Evolutionary conservation across 1,140 invertebrate species (phyloP), one percentile per base, ranked within the genome.

Genomic region (Halotydeus destructor): DNA sequence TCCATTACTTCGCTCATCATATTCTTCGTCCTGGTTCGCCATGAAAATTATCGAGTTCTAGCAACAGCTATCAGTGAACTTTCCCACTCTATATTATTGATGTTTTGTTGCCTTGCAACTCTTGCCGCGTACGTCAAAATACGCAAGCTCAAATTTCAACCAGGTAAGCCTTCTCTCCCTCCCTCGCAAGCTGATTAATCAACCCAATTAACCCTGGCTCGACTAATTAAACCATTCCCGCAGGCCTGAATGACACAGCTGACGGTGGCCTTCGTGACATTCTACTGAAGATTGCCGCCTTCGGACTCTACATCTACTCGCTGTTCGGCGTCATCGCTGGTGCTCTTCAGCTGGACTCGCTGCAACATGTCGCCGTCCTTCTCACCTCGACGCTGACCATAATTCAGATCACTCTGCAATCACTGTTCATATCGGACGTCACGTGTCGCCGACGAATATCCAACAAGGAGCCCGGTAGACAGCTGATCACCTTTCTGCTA

Each of bases 371-470:
- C 1, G 63, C 91, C 41, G 77, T 91, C 18, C 83, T 86, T 70
- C 74, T 85, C 38, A 89, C 81, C 34, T 77, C 78, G 47, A 67
- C 76, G 21, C 69, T 93, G 14, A 79, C 82, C 21, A 72, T 93
- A 22, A 60, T 84, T 50, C 77, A 84, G 69, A 81, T 86, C 21
- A 72, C 85, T 8, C 63, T 88, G 1, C 89, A 97, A 63, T 71
- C 91, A 59, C 65, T 94, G 18, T 94, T 94, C 61, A 89, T 96
- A 45, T 76, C 85, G 25, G 86, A 94, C 60, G 83, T 91, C 0
- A 80, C 79, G 2, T 74, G 84, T 19, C 74, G 83, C 49, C 72
- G 79, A 51, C 37, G 31, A 19, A 26, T n/a, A 23, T 64, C 84
- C 26, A 84, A 91, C 52, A 82, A 88, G 54, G 72, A 80, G 46